Base-by-base conservation (phyloP, 2,113 vertebrate species). In the Patagioenas fasciata region DNA sequence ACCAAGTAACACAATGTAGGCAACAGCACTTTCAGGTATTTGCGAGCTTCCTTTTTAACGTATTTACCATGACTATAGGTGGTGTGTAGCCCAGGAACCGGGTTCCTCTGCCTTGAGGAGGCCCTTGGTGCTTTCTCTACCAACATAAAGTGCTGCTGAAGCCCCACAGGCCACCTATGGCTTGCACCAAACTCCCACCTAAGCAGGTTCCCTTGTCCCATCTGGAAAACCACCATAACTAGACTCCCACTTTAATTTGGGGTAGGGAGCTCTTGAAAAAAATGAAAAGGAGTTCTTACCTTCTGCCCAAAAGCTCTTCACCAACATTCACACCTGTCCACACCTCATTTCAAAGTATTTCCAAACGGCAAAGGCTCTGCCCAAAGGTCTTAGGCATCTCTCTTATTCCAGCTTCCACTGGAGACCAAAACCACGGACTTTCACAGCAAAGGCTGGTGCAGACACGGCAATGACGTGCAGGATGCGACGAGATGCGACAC, bases 401-500 rank as follows among this genome's bases (percentile, higher is more conserved):
- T 75, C 24, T 79, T 8, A 18, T 56, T 62, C 40, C 26, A 80
- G 44, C 32, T 69, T 65, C 32, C 31, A 38, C 32, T 13, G 2
- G 42, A 13, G 13, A 78, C 20, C 11, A 58, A 53, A 47, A 15
- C 13, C 69, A 24, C 77, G 82, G 50, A 56, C 1, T 1, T 54
- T 1, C 44, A 4, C 67, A 70, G 47, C n/a, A 19, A 26, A 38
- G 47, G 29, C 69, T 70, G 81, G 9, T 47, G 20, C 32, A 69
- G 67, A 34, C 40, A 29, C 0, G 0, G 80, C 11, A 4, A 15
- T 12, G 48, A 40, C 5, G 7, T 0, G 1, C 31, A 64, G 79
- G 36, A n/a, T 40, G 7, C 1, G 2, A 36, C 16, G 29, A 75
- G 48, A 14, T 48, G 26, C 42, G 50, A 10, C 28, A 34, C 17